Percentiles rank a stretch among this genome's conserved stretches.
Conservation (phyloP, 2,888 invertebrate genomes). For the Anthophora plumipes region DNA sequence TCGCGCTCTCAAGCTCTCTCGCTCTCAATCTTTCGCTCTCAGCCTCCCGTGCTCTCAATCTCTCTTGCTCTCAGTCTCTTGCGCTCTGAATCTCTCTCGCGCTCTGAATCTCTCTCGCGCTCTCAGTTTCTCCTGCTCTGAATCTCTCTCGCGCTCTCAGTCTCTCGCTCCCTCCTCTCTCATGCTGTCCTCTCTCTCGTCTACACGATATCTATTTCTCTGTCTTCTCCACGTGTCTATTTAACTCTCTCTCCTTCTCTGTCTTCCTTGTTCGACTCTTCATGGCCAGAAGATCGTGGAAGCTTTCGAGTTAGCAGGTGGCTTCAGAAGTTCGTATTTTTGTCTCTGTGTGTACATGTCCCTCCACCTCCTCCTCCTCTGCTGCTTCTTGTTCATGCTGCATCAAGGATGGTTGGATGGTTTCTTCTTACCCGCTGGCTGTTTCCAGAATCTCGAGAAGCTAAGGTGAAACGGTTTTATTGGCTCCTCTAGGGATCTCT, state of each 20-base stretch:
- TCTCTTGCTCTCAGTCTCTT: not conserved
- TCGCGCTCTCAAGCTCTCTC: not conserved
- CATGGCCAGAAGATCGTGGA: constrained; percentile 1
- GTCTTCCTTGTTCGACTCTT: not conserved
- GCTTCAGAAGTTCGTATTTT: constrained; percentile 17
- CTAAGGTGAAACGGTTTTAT: constrained; percentile 19
- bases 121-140: too few species aligned
- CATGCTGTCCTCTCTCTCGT: too few species aligned
- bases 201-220: not conserved
- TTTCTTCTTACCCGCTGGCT: not conserved
- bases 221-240: not conserved
- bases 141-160: too few species aligned
- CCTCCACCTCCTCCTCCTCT: not conserved
- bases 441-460: constrained; percentile 13
- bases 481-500: not conserved
- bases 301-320: constrained; percentile 33
- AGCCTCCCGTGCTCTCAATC: not conserved
- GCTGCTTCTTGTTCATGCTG: not conserved
- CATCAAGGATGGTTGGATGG: too few species aligned
- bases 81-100: too few species aligned
- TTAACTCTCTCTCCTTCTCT: too few species aligned
- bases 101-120: too few species aligned
- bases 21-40: not conserved
- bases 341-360: not conserved
- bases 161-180: not conserved